These are phyloP conservation scores for Psix sp. DNA, from an alignment of 1,140 invertebrate species.

Conservation along the genomic window DNA sequence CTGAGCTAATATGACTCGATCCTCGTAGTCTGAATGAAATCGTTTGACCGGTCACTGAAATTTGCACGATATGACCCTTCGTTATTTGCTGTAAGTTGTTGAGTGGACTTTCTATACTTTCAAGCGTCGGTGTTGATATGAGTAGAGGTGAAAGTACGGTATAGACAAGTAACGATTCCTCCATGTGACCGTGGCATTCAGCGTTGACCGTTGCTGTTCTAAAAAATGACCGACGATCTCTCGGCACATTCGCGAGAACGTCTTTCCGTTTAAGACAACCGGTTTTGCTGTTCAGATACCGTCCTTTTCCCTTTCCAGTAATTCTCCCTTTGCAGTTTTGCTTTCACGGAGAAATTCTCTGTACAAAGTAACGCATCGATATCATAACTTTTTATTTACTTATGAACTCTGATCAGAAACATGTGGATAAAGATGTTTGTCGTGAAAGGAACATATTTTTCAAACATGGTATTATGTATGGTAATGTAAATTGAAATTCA, in stretches of 20 bases:
- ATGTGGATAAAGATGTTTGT: background rate
- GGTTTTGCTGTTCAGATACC: slow-evolving; percentile 19
- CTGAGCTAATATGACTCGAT: no score
- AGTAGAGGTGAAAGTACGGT: slow-evolving; percentile 50
- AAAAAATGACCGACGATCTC: slow-evolving; percentile 52
- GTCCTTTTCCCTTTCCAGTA: slow-evolving; percentile 44
- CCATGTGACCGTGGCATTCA: slow-evolving; percentile 54
- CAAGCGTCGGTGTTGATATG: slow-evolving; percentile 39
- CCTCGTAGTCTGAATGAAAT: no score
- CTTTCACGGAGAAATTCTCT: slow-evolving; percentile 49
- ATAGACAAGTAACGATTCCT: slow-evolving; percentile 38
- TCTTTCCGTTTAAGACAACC: slow-evolving; percentile 42
- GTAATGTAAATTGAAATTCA: no score
- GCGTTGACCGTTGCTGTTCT: slow-evolving; percentile 33
- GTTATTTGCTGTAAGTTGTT: slow-evolving; percentile 37
- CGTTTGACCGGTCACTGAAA: slow-evolving; percentile 6
- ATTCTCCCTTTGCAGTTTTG: slow-evolving; percentile 51
- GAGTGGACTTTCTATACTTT: slow-evolving; percentile 57
- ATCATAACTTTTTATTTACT: slow-evolving; percentile 1
- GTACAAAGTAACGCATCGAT: slow-evolving; percentile 11
- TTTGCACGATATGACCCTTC: slow-evolving; percentile 2
- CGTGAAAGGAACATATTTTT: background rate
- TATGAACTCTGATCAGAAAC: background rate
- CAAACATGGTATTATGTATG: no score
- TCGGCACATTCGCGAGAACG: slow-evolving; percentile 31